phyloP scores from a whole-genome alignment of 2,888 invertebrate species.

The Anthophora plumipes region DNA sequence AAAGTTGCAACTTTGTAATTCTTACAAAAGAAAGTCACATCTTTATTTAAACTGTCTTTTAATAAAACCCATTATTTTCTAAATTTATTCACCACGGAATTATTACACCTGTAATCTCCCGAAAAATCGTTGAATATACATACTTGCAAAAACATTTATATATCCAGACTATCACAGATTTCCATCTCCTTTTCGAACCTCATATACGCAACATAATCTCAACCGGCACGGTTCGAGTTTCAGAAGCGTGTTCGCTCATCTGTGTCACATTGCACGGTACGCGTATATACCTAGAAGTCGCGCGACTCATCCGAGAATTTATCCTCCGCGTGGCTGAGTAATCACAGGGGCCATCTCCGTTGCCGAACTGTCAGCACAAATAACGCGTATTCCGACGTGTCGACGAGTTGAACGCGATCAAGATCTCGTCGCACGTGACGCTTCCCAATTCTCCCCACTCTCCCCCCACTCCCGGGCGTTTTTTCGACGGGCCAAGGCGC shows the following conservation, averaged over 20 bases:
- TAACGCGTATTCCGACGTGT: conserved; percentile 60
- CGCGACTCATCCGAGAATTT: conserved; percentile 66
- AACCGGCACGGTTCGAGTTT: conserved; percentile 54
- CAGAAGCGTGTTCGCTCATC: conserved; percentile 52
- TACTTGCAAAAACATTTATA: no score
- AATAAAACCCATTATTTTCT: no score
- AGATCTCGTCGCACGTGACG: conserved; percentile 73
- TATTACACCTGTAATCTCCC: no score
- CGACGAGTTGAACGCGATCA: conserved; percentile 71
- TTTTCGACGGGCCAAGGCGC: conserved; percentile 35
- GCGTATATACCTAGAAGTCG: conserved; percentile 58
- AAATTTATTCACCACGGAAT: no score
- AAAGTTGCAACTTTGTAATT: no score
- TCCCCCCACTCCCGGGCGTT: no score
- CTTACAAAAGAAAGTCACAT: no score
- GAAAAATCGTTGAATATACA: no score
- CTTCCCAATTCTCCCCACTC: conserved; percentile 19
- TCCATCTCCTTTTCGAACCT: neutral
- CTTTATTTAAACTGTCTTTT: no score
- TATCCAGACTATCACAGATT: neutral
- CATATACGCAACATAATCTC: neutral
- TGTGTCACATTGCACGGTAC: conserved; percentile 50
- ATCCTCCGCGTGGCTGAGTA: conserved; percentile 67
- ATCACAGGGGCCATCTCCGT: conserved; percentile 68
- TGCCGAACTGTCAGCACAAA: conserved; percentile 74